Conservation (phyloP, 2,113 vertebrate genomes). For the Zingel zingel region DNA sequence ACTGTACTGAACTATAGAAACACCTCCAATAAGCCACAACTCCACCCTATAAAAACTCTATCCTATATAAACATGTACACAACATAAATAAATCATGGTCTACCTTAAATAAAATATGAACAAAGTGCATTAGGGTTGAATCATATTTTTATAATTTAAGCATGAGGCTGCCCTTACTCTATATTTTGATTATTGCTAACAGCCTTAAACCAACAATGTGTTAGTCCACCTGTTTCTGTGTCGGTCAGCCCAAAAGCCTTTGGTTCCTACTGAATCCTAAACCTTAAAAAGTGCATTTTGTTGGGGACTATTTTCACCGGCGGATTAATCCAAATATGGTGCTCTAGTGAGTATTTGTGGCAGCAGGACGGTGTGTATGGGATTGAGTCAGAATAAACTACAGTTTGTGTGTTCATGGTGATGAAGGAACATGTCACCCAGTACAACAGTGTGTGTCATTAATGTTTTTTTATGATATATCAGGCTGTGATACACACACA, state of each 20-base stretch:
- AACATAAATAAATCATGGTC: not conserved
- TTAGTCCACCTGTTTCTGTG: not conserved
- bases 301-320: too few relatives aligned
- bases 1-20: not conserved
- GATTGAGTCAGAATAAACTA: too few relatives aligned
- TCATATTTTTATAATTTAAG: not conserved
- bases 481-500: too few relatives aligned
- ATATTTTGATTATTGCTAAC: not conserved
- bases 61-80: not conserved
- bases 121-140: not conserved
- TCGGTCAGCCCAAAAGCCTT: not conserved
- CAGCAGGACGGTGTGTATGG: too few relatives aligned
- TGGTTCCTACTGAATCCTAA: not conserved
- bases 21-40: not conserved
- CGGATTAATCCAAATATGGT: too few relatives aligned
- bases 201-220: not conserved
- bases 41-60: not conserved
- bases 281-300: too few relatives aligned
- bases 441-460: too few relatives aligned
- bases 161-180: not conserved
- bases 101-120: not conserved
- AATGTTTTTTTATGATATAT: too few relatives aligned
- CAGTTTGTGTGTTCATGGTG: too few relatives aligned
- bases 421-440: too few relatives aligned
- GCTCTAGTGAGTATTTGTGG: too few relatives aligned